Conservation (phyloP, 2,797 vertebrate genomes). For the Tadarida brasiliensis region DNA sequence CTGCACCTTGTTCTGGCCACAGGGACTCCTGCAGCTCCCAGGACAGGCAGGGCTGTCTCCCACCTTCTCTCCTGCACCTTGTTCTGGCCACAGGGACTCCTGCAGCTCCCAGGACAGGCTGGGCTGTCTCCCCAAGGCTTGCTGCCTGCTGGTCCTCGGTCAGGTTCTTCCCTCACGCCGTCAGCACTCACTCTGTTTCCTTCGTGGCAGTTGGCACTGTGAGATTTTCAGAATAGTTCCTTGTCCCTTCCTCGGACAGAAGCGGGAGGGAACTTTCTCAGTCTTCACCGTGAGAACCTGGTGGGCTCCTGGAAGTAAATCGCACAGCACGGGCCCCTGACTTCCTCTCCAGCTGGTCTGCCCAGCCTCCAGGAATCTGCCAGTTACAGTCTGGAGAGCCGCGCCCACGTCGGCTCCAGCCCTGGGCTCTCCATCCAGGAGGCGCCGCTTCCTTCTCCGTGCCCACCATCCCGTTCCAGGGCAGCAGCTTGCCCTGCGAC, state of each 20-base stretch:
- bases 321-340: background rate
- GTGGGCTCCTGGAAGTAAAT: background rate
- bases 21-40: background rate
- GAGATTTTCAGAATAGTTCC: background rate
- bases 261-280: background rate
- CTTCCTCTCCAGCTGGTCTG: background rate
- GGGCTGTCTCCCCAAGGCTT: background rate
- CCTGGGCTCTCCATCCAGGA: background rate
- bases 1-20: background rate
- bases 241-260: background rate
- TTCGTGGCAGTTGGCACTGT: background rate
- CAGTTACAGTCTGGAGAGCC: background rate
- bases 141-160: background rate
- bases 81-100: background rate
- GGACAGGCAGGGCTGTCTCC: background rate
- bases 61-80: background rate
- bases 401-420: accelerated
- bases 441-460: background rate
- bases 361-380: background rate
- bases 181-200: background rate
- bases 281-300: background rate
- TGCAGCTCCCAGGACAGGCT: background rate
- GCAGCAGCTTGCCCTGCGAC: background rate
- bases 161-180: accelerated
- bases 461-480: too few species aligned